Base-by-base conservation (phyloP, 2,888 invertebrate genomes). In the Aspidiotus rigidus region DNA sequence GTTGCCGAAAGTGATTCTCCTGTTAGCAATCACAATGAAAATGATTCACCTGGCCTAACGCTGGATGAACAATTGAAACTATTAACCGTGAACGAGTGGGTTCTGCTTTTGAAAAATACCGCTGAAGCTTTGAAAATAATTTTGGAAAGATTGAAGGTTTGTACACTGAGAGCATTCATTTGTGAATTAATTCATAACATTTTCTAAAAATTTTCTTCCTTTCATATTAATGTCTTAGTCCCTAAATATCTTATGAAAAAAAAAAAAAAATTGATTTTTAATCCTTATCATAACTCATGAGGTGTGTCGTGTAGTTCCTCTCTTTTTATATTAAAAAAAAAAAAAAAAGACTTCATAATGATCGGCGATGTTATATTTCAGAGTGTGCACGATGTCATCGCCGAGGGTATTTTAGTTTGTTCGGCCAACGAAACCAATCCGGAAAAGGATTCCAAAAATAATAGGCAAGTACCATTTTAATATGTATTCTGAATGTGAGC, bases 121-220 rank as follows among this genome's bases (percentile, higher is more conserved):
- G 85, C 87, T 64, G 80, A 82, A 56, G 84, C 85, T 60, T 77
- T 90, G 64, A 78, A 85, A 54, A 84, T 84, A 71, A 81, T 93
- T 71, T 83, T 93, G 69, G 83, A 83, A 75, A 83, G 93, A 76
- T 87, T 93, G 39, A 79, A 82, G 78, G 83, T 82, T 28, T 28
- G 28, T 28, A 28, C 28, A 28, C 5, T 28, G 28, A 28, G 1
- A 28, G 28, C 28, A 28, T 28, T 28, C 28, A 5, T 28, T 28
- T 28, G 2, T n/a, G n/a, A n/a, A n/a, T n/a, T n/a, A n/a, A n/a
- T n/a, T n/a, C n/a, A n/a, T n/a, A n/a, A n/a, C n/a, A n/a, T n/a
- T n/a, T n/a, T n/a, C n/a, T n/a, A n/a, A n/a, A n/a, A 28, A 28
- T 28, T 5, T 28, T 28, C 28, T 5, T 28, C 28, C 5, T 28